A percentile compares a stretch with the other conserved stretches of the same genome.
phyloP scores from a whole-genome alignment of 2,888 invertebrate genomes.

The Eueremaeus valkanovi region DNA sequence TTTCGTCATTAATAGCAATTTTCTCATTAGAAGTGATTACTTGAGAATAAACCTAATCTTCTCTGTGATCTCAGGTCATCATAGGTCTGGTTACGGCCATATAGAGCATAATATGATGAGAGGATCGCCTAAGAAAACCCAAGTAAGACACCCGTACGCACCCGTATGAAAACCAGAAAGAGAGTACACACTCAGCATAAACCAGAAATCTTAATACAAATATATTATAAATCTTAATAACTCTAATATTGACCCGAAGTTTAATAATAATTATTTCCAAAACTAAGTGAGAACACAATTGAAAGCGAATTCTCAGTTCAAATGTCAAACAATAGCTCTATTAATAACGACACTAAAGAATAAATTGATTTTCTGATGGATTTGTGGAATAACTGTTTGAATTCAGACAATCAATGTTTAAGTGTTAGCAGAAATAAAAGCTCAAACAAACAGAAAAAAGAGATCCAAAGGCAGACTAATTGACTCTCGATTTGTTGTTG shows the following conservation, averaged over 20 bases:
- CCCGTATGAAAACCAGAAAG: background rate
- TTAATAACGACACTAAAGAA: background rate
- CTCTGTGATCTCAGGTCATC: background rate
- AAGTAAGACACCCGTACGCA: constrained; percentile 31
- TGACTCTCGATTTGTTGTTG: background rate
- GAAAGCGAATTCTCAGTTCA: no score
- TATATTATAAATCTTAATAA: background rate
- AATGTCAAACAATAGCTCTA: background rate
- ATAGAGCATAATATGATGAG: constrained; percentile 37
- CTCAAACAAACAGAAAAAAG: background rate
- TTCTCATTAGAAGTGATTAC: no score
- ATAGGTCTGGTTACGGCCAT: constrained; percentile 22
- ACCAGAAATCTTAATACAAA: background rate
- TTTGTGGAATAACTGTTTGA: constrained; percentile 12
- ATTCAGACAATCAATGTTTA: background rate
- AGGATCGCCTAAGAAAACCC: constrained; percentile 41
- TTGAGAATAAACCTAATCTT: no score
- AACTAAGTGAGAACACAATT: background rate
- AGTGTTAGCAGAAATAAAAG: background rate
- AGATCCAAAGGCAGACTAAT: no score
- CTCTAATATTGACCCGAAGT: background rate
- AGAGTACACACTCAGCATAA: background rate
- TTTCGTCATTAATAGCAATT: background rate
- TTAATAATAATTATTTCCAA: background rate
- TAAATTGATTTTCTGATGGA: background rate